Evolutionary conservation across 2,797 vertebrate species (phyloP).

Genomic region (Babyrousa celebensis): DNA sequence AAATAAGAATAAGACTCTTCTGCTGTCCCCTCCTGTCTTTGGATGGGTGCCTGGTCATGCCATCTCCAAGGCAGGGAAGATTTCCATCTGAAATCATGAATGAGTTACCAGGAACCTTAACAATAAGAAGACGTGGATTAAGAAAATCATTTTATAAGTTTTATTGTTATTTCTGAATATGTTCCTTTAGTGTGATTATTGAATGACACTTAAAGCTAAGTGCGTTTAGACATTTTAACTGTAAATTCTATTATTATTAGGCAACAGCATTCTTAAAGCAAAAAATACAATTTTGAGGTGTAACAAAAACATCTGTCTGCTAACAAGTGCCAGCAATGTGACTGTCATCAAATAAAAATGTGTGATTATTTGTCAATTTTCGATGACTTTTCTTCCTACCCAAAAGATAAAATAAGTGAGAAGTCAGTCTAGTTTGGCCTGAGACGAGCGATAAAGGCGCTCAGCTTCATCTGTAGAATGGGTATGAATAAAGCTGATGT

Average conservation of each 20-base stretch:
- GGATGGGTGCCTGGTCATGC: fast-evolving
- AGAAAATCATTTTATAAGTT: constrained; percentile 7
- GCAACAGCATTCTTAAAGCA: not conserved
- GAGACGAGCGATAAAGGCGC: not conserved
- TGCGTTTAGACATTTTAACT: not conserved
- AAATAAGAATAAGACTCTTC: not conserved
- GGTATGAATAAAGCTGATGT: not conserved
- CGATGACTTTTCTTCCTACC: constrained; percentile 2
- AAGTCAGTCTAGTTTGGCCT: constrained; percentile 19
- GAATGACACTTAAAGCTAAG: constrained; percentile 3
- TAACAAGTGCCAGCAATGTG: not conserved
- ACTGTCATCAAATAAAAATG: constrained; percentile 3
- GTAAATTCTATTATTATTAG: constrained; percentile 21
- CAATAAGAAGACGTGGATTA: not conserved
- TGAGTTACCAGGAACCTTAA: not conserved
- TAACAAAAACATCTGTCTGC: not conserved
- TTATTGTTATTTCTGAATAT: constrained; percentile 37
- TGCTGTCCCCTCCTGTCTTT: not conserved
- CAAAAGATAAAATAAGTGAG: constrained; percentile 51
- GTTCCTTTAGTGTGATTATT: not conserved
- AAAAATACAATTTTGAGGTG: not conserved
- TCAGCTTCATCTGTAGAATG: not conserved
- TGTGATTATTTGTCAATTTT: not conserved
- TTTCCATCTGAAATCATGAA: not conserved
- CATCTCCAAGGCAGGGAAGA: not conserved